These are phyloP conservation scores for Temnothorax nylanderi DNA, from an alignment of 1,140 invertebrate genomes.

Conservation along the genomic window DNA sequence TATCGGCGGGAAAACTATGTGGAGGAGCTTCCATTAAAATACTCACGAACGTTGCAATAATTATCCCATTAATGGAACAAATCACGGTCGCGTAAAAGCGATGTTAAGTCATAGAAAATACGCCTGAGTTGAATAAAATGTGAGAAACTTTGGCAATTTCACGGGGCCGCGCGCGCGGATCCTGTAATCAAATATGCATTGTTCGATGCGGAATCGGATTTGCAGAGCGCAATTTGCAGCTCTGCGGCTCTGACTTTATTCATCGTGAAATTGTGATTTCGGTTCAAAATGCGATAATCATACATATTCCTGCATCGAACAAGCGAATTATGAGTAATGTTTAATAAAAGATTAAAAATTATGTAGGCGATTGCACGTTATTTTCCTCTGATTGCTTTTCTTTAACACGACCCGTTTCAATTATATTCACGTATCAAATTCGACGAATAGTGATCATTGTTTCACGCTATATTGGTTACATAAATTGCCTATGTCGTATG, in stretches of 20 bases:
- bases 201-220: constrained; percentile 54
- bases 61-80: constrained; percentile 2
- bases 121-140: constrained; percentile 15
- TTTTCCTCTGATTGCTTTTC: background rate
- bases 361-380: constrained; percentile 44
- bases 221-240: background rate
- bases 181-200: constrained; percentile 57
- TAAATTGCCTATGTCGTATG: background rate
- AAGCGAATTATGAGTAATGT: background rate
- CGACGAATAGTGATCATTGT: background rate
- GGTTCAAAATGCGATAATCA: constrained; percentile 21
- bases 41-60: background rate
- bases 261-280: constrained; percentile 1
- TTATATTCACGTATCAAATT: background rate
- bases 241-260: background rate
- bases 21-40: background rate
- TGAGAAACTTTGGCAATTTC: constrained; percentile 48
- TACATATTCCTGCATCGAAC: constrained; percentile 22
- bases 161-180: constrained; percentile 51
- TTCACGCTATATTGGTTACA: background rate
- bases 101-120: background rate
- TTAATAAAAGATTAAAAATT: constrained; percentile 29
- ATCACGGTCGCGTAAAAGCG: background rate
- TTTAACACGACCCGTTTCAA: background rate
- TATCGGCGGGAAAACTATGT: background rate